Evolutionary conservation across 2,888 invertebrate genomes (phyloP), one percentile per base, ranked within the genome.

Genomic region (Tetragonula carbonaria): DNA sequence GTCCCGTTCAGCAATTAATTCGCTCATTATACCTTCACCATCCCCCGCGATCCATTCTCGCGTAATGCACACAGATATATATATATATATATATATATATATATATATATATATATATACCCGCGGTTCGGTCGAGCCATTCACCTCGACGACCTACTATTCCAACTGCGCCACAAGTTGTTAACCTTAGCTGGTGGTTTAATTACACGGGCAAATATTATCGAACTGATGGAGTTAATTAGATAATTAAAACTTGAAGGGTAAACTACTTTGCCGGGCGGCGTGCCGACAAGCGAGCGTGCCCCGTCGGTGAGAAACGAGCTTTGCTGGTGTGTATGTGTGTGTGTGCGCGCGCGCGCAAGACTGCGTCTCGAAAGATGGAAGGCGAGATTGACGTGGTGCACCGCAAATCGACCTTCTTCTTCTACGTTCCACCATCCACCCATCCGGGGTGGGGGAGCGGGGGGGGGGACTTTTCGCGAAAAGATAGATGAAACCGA

Each of bases 171-270:
- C 78, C 85, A 74, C 80, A 85, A 85, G 88, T 86, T 87, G 90
- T 86, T 89, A 90, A 86, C 87, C 89, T 85, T 87, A 87, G 87
- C 78, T 83, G 82, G 87, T 84, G 89, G 90, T 92, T 92, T 92
- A 92, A 92, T 92, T 92, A 90, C 90, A 90, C 88, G 87, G 87
- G 91, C 90, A 93, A 92, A 92, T 92, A 92, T 92, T 92, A 92
- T 92, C 91, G 92, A 92, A 90, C 90, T 87, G 86, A 81, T 88
- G 82, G 86, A 92, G 91, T 92, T 93, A 92, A 92, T 92, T 91
- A 92, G 92, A 92, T 91, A 92, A 92, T 92, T 92, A 92, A 92
- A 92, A 93, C 92, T 92, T 92, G 90, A 89, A 90, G 87, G 88
- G 88, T 91, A 90, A 91, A 91, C 88, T 88, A 90, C 91, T 91